Base-by-base conservation (phyloP, 2,113 vertebrate genomes). In the Diadophis punctatus region DNA sequence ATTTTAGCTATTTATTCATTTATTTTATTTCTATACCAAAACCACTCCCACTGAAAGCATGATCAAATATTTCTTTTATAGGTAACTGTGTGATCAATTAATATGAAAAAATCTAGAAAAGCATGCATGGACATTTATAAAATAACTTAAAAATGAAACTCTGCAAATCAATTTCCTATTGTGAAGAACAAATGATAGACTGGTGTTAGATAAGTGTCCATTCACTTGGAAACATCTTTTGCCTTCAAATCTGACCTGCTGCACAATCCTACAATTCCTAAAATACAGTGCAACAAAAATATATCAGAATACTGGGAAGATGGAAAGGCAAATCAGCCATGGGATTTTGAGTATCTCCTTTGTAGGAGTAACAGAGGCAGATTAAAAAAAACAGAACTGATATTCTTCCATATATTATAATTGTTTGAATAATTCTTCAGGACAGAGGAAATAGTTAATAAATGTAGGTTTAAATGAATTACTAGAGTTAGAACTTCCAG, bases 401-500 rank as follows among this genome's bases (percentile, higher is more conserved):
- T 20, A 84, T 12, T 39, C 68, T 51, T 74, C 27, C 52, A n/a
- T 55, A 94, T 30, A 34, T 11, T 68, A 51, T 48, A 55, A 90
- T 49, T 14, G 51, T 53, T 2, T 74, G 86, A 10, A 88, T 85
- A 93, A 9, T 23, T 58, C 0, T 22, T 39, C 3, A 56, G 74
- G 39, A 30, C 87, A 91, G 74, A 52, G 43, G 34, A 25, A 88
- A 68, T 85, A 49, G 1, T 68, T 3, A 51, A 2, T 90, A 93
- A 80, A 39, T 80, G n/a, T 30, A 91, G 80, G 23, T 16, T 56
- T n/a, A 60, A 53, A 20, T 1, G 27, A 51, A 98, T 97, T 97
- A 99, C 99, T 98, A 99, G 98, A 3, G 99, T 99, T 91, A 99
- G 98, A 86, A 99, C 99, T 96, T 99, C 99, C 25, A 99, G 96